These are phyloP conservation scores for Holotrichia oblita DNA, from an alignment of 1,140 invertebrate genomes.

Conservation along the genomic window DNA sequence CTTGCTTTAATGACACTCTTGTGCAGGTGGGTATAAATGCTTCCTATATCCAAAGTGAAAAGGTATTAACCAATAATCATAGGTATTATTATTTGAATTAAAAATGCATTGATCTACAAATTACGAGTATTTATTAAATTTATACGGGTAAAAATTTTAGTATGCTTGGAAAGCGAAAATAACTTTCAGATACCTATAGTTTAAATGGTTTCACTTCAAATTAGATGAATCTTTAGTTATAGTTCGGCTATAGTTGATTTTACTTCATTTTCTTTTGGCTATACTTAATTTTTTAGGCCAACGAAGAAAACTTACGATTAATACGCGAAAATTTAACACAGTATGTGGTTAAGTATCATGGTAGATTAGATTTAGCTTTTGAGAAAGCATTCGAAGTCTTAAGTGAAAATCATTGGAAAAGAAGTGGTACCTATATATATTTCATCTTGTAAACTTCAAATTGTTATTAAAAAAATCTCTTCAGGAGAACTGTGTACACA, in stretches of 20 bases:
- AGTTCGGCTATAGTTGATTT: no score
- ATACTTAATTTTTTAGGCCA: no score
- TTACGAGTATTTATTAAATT: no score
- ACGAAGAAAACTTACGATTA: slow-evolving; percentile 59
- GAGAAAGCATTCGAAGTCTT: slow-evolving; percentile 55
- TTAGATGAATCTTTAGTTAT: no score
- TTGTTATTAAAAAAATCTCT: neutral
- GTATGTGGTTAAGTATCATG: slow-evolving; percentile 50
- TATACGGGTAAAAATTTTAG: no score
- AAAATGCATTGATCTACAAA: no score
- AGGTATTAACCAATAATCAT: no score
- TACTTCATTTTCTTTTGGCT: no score
- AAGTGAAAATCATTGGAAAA: slow-evolving; percentile 40
- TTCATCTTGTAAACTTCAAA: neutral
- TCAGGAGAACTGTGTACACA: slow-evolving; percentile 77
- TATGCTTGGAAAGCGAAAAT: no score
- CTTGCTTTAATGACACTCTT: slow-evolving; percentile 86
- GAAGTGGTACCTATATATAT: neutral
- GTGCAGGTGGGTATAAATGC: slow-evolving; percentile 69
- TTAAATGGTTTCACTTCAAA: no score
- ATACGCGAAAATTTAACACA: slow-evolving; percentile 54
- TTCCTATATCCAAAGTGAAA: slow-evolving; percentile 28
- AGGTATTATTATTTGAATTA: no score
- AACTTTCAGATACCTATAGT: no score
- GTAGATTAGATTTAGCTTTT: slow-evolving; percentile 53